Evolutionary conservation across 2,888 invertebrate species (phyloP), one percentile per base, ranked within the genome.

Genomic region (Petrolisthes manimaculis): DNA sequence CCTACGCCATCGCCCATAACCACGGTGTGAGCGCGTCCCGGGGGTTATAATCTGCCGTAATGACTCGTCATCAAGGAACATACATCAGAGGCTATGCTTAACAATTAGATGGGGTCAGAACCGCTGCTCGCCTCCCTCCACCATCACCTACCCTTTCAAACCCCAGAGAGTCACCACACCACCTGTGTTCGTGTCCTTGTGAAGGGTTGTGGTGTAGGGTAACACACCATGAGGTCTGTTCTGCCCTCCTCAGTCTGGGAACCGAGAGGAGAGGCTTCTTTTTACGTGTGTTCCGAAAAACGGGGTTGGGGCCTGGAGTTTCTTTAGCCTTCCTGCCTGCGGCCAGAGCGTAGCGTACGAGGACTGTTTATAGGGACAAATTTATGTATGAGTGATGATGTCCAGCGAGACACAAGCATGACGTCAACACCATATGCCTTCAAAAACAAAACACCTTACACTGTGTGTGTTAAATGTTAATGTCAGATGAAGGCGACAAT

Each of bases 71-170:
- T 84, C 84, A 84, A 67, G 78, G 84, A 77, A 78, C 84, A 84
- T 84, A 84, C 84, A 84, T 84, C 84, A 84, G 84, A 21, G 84
- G 78, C 84, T 78, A 84, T 84, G 84, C 84, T 84, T 84, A 84
- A 84, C 78, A 84, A 84, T 84, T 84, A 84, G 84, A 84, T 84
- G 84, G 84, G 67, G 84, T 67, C 67, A 78, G 84, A 84, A 77
- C 84, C 78, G 78, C 78, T 84, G 78, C 78, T 61, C 78, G 18
- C 61, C 84, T 51, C 84, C 21, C 78, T 67, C 74, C 75, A 71
- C 84, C 71, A 75, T 61, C 71, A 80, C 84, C 67, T 24, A 55
- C 53, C 24, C 56, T 18, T 21, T 37, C 84, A 24, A 54, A 51
- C 5, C 84, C 84, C 18, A 55, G 37, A 54, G 54, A 85, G 78